A percentile compares a stretch with the other conserved stretches of the same genome.
Evolutionary conservation across 2,888 invertebrate genomes (phyloP).

Genomic region (Tenthredo livida): DNA sequence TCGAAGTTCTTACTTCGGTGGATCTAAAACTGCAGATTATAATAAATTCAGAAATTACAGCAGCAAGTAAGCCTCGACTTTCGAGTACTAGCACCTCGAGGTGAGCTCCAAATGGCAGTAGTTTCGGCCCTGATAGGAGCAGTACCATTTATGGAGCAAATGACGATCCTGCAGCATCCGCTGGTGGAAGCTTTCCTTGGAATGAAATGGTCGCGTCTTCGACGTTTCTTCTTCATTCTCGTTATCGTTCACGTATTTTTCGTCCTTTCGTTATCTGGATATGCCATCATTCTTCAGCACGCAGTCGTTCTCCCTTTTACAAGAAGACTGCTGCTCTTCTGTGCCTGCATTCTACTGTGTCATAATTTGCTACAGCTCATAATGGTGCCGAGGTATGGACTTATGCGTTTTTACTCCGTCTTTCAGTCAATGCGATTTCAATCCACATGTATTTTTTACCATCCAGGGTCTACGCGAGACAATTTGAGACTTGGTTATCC

Average conservation of each 20-base stretch:
- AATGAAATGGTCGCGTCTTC: conserved; percentile 80
- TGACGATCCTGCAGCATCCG: conserved; percentile 78
- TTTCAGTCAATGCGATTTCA: conserved; percentile 47
- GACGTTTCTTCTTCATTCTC: conserved; percentile 78
- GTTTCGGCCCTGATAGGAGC: conserved; percentile 76
- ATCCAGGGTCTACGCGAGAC: conserved; percentile 71
- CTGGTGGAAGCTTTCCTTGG: conserved; percentile 78
- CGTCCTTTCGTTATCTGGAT: conserved; percentile 76
- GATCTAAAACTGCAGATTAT: background rate
- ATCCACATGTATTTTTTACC: background rate
- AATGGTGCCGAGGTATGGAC: conserved; percentile 70
- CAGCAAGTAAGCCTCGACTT: conserved; percentile 73
- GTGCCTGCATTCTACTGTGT: conserved; percentile 60
- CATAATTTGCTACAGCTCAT: conserved; percentile 68
- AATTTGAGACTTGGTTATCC: conserved; percentile 77
- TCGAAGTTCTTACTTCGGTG: background rate
- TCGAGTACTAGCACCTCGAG: conserved; percentile 73
- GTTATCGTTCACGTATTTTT: conserved; percentile 75
- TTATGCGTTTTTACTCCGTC: background rate
- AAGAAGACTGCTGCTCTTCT: conserved; percentile 69
- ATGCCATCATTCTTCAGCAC: conserved; percentile 64
- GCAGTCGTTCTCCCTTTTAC: conserved; percentile 61
- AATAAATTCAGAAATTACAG: background rate
- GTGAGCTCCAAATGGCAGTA: conserved; percentile 77
- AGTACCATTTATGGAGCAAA: conserved; percentile 74